Evolutionary conservation across 1,140 invertebrate genomes (phyloP).

Genomic region (Riptortus pedestris): DNA sequence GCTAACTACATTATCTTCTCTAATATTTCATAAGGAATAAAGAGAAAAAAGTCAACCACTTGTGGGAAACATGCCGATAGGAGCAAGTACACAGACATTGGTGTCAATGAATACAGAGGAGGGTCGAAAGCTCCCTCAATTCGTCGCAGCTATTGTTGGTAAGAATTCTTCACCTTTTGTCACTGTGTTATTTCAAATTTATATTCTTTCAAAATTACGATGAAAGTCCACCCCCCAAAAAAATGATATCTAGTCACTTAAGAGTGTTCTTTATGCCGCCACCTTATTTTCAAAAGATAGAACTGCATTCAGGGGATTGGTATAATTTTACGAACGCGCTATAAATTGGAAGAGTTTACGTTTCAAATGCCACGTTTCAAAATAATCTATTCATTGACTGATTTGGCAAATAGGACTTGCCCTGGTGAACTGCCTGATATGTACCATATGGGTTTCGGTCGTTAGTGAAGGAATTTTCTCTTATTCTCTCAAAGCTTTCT

Average conservation of each 20-base stretch:
- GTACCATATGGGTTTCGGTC: no score
- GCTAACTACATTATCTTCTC: no score
- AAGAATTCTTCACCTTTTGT: slow-evolving; percentile 19
- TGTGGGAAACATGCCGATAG: slow-evolving; percentile 1
- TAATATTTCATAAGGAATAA: no score
- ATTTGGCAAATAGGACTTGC: no score
- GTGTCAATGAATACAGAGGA: neutral
- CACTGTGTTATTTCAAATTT: slow-evolving; percentile 1
- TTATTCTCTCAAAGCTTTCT: no score
- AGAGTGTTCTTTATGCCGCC: neutral
- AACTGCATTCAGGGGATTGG: neutral
- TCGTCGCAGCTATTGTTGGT: slow-evolving; percentile 32
- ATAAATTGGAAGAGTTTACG: no score
- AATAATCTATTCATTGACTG: no score
- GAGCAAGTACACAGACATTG: slow-evolving; percentile 2
- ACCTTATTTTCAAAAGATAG: neutral
- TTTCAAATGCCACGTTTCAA: no score
- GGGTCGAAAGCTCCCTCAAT: slow-evolving; percentile 29
- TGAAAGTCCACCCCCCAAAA: neutral
- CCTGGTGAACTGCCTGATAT: no score
- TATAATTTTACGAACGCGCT: no score
- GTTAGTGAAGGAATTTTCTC: no score
- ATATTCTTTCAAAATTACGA: neutral
- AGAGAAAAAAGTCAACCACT: slow-evolving; percentile 4
- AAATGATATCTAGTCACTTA: neutral